phyloP scores from a whole-genome alignment of 2,797 vertebrate genomes.

The Epinephelus awoara region DNA sequence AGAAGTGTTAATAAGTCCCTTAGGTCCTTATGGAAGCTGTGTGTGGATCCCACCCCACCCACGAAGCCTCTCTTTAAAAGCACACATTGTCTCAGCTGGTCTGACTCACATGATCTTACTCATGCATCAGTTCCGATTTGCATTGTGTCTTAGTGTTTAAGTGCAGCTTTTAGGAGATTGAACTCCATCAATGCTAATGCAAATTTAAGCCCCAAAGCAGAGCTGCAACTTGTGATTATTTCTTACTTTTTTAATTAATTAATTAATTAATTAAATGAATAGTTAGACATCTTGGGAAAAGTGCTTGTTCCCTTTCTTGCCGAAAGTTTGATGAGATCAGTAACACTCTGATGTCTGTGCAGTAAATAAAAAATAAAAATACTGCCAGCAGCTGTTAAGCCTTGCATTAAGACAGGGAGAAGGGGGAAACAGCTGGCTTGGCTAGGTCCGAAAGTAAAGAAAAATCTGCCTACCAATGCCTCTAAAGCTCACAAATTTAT shows the following conservation, averaged over 20 bases:
- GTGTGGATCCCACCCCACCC: conserved; percentile 24
- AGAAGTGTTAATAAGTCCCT: conserved; percentile 42
- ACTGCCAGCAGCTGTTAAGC: neutral
- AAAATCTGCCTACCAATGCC: no score
- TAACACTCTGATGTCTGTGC: neutral
- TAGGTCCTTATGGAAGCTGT: conserved; percentile 12
- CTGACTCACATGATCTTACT: conserved; percentile 70
- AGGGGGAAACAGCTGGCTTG: neutral
- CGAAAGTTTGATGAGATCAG: neutral
- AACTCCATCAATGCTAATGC: conserved; percentile 4
- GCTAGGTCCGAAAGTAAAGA: neutral
- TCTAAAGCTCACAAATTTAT: neutral
- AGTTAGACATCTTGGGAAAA: neutral
- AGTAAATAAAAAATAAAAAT: neutral
- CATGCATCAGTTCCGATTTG: conserved; percentile 48
- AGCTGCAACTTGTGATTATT: conserved; percentile 4
- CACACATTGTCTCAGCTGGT: conserved; percentile 47
- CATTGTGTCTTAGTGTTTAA: conserved; percentile 44
- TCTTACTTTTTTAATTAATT: neutral
- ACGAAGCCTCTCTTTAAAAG: conserved; percentile 9
- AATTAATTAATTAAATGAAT: neutral
- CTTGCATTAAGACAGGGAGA: no score
- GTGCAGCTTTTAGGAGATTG: conserved; percentile 22
- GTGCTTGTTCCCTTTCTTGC: neutral
- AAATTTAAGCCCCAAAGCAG: neutral